Base-by-base conservation (phyloP, 2,113 vertebrate species). In the Terrapene triunguis region DNA sequence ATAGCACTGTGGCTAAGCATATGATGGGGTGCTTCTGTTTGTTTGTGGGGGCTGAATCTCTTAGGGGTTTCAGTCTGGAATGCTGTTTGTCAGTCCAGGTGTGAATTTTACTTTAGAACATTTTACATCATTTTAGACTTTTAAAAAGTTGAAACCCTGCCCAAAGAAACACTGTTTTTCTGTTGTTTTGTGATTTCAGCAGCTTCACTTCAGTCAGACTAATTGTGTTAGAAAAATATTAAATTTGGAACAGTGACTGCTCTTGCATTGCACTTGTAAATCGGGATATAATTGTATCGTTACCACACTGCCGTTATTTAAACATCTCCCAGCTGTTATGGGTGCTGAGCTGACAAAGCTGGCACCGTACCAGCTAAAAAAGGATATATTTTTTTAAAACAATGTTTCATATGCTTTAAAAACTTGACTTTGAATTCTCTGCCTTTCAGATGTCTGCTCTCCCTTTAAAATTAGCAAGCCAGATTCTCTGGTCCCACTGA, bases 1-100 rank as follows among this genome's bases (percentile, higher is more conserved):
- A 44, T 76, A 44, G 72, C 19, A 42, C n/a, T 6, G 72, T 25
- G 21, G 82, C 92, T 91, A 93, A 84, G 62, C 32, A 48, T 59
- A 38, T n/a, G 84, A 54, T 10, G 16, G 29, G 42, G 32, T 27
- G 22, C 44, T 78, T 78, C 74, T 78, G 42, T 47, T 47, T 47
- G 42, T 78, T 47, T 78, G 42, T 47, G 25, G 42, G 25, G 42
- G 74, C 27, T 47, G 22, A 78, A 47, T 44, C 22, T 78, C 44
- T 44, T 24, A 42, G 7, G 22, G 74, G 74, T 27, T 27, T 44
- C 38, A 25, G 42, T 76, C 72, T 29, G n/a, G 38, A 44, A 29
- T 5, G 16, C 24, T 16, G 53, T 16, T 57, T 57, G 25, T 17
- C 81, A 5, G 24, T 13, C 13, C 65, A 54, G 54, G 57, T 83